These are phyloP conservation scores for Pampusana beccarii DNA, from an alignment of 2,113 vertebrate species.

Conservation along the genomic window DNA sequence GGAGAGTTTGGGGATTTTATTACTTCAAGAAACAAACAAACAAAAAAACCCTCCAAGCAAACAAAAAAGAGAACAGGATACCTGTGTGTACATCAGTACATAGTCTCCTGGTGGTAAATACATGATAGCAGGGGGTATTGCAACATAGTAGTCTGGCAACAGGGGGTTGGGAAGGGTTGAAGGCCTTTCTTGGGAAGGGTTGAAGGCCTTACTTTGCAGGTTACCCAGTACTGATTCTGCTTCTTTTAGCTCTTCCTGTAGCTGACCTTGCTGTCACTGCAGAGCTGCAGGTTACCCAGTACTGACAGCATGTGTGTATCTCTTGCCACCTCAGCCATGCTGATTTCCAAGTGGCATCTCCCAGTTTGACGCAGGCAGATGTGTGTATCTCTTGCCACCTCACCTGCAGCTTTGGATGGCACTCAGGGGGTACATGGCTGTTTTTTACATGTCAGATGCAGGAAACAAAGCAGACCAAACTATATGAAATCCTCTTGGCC, in stretches of 20 bases:
- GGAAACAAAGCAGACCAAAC: background rate
- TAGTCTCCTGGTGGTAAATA: background rate
- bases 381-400: background rate
- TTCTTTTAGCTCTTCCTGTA: background rate
- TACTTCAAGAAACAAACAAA: background rate
- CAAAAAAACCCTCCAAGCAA: background rate
- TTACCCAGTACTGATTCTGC: no score
- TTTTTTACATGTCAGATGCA: background rate
- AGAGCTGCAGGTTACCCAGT: background rate
- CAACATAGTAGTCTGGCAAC: background rate
- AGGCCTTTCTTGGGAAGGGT: background rate
- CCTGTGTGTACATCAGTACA: background rate
- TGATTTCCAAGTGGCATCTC: background rate
- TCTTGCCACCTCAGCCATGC: background rate
- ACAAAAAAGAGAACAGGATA: background rate
- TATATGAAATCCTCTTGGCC: background rate
- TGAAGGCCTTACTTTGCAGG: no score
- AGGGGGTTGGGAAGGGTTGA: background rate
- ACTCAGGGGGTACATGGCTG: accelerated
- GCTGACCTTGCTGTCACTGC: background rate
- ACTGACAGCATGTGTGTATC: no score
- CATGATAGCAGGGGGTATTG: accelerated
- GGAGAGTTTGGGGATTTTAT: background rate
- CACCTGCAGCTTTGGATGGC: background rate
- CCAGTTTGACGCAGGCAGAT: background rate